A percentile compares a stretch with the other conserved stretches of the same genome.
These are phyloP conservation scores for Regulus satrapa DNA, from an alignment of 2,113 vertebrate species.

Conservation along the genomic window DNA sequence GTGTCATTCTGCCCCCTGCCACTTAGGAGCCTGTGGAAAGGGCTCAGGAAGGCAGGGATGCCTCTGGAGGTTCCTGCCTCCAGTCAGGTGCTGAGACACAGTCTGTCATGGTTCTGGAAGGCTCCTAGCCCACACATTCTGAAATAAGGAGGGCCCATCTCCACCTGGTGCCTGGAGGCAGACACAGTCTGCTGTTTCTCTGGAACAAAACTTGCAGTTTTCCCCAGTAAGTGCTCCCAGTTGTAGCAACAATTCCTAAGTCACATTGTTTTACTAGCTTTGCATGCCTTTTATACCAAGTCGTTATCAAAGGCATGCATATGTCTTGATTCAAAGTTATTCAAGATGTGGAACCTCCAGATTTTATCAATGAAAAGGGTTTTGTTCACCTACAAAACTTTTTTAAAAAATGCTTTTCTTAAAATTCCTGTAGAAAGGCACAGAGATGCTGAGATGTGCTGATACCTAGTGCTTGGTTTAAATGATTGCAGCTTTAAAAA, in stretches of 20 bases:
- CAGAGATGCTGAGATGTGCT: background rate
- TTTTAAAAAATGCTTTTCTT: background rate
- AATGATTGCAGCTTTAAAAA: background rate
- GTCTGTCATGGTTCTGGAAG: background rate
- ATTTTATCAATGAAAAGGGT: background rate
- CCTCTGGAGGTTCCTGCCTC: background rate
- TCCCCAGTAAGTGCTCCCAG: constrained; percentile 4
- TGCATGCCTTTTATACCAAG: background rate
- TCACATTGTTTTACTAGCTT: background rate
- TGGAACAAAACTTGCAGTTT: background rate
- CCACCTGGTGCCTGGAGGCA: background rate
- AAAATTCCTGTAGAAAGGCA: background rate
- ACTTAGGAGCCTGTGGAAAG: background rate
- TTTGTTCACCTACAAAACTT: background rate
- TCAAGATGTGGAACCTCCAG: background rate
- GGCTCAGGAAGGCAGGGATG: background rate
- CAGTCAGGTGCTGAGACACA: background rate
- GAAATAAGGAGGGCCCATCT: background rate
- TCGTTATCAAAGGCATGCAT: background rate
- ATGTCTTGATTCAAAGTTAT: background rate
- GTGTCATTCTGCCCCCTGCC: fast-evolving
- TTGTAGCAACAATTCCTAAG: constrained; percentile 3
- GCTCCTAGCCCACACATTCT: background rate
- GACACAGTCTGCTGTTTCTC: background rate
- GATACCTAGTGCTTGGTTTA: background rate